These are phyloP conservation scores for Synergus japonicus DNA, from an alignment of 2,888 invertebrate genomes.

Conservation along the genomic window DNA sequence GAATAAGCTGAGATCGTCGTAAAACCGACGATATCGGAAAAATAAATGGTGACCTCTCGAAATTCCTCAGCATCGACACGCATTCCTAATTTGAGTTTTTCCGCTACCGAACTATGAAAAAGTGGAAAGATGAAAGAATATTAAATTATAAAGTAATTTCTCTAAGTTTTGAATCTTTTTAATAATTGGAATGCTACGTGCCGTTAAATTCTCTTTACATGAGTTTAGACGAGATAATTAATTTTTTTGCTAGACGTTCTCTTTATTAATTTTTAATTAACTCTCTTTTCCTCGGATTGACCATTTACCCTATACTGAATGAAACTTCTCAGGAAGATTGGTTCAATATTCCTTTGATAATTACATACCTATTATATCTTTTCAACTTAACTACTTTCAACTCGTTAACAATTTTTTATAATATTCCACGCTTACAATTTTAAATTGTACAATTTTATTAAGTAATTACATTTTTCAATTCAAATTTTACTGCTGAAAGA, in stretches of 20 bases:
- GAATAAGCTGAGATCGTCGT: conserved; percentile 95
- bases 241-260: no score
- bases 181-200: no score
- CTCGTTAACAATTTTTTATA: not conserved
- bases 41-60: conserved; percentile 95
- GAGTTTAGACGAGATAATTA: no score
- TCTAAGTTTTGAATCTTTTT: not conserved
- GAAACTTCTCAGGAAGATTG: no score
- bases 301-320: no score
- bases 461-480: not conserved
- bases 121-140: not conserved
- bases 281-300: no score
- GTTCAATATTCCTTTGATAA: no score
- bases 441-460: not conserved
- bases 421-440: not conserved
- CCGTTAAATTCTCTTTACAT: no score
- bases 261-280: not conserved
- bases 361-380: not conserved
- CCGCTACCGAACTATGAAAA: conserved; percentile 88
- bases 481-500: not conserved
- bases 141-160: not conserved
- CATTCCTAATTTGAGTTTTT: conserved; percentile 92
- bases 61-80: conserved; percentile 96
- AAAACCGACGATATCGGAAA: conserved; percentile 96
- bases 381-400: not conserved